Base-by-base conservation (phyloP, 2,888 invertebrate species). In the Ceriagrion tenellum region DNA sequence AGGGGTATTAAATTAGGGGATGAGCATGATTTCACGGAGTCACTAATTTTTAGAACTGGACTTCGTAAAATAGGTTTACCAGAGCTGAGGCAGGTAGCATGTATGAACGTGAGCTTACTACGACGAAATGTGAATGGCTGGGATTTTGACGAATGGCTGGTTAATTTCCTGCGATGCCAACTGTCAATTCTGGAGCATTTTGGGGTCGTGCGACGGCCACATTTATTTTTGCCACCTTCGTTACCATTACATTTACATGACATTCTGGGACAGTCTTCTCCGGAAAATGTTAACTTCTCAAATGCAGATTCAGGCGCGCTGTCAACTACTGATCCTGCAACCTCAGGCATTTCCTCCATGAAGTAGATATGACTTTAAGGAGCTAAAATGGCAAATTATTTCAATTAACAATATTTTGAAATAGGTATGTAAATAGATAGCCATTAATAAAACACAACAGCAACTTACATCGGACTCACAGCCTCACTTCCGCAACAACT, bases 251-350 rank as follows among this genome's bases (percentile, higher is more conserved):
- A 96, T 74, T 96, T 95, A 95, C 96, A 96, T 16, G 96, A 96
- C 30, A 95, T 96, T 95, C 96, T 96, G 13, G 95, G 95, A 95
- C 96, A 96, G 88, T 96, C 95, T 69, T 96, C 96, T n/a, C 96
- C 96, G 88, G 95, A 95, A 47, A 96, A 95, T 10, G 91, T 95
- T 10, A 95, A 88, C 69, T 90, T 88, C n/a, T 95, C 89, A 20
- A 95, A 63, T n/a, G 88, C 95, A 20, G 40, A 47, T 69, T 95
- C 95, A 20, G 93, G 12, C 2, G 93, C 69, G 93, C 16, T 93
- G 69, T 93, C 69, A 10, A 69, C 69, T 40, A 93, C 35, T 23
- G 69, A 55, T 23, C 74, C 55, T 47, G 63, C 40, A 20, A 93
- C 93, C 26, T 74, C 93, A 40, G 93, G 93, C 93, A 93, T 93